These are phyloP conservation scores for Molorchus minor DNA, from an alignment of 2,888 invertebrate genomes.

Conservation along the genomic window DNA sequence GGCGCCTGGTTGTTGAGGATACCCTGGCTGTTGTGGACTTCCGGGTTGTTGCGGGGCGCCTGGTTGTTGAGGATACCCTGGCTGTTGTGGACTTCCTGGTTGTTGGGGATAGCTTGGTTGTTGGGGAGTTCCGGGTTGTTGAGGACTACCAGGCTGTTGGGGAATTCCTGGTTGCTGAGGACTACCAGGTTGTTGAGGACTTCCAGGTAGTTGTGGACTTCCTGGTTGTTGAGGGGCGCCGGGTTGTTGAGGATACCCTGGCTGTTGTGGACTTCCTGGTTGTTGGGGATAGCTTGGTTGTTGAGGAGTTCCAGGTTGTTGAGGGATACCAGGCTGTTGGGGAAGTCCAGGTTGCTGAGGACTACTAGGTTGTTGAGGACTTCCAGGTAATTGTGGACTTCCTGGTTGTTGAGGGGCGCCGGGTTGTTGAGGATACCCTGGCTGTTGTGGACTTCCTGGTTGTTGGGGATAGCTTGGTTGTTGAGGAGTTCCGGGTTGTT, in stretches of 20 bases:
- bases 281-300: slow-evolving; percentile 15
- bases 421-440: too few relatives aligned
- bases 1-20: slow-evolving; percentile 53
- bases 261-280: slow-evolving; percentile 16
- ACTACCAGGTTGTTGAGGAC: too few relatives aligned
- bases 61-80: slow-evolving; percentile 11
- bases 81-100: background rate
- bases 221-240: too few relatives aligned
- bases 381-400: too few relatives aligned
- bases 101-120: slow-evolving; percentile 11
- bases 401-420: too few relatives aligned
- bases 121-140: slow-evolving; percentile 25
- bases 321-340: background rate
- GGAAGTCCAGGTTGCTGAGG: too few relatives aligned
- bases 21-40: slow-evolving; percentile 22
- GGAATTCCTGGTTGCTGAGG: slow-evolving; percentile 24
- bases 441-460: too few relatives aligned
- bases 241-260: background rate
- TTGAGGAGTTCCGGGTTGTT: too few relatives aligned
- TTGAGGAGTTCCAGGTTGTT: slow-evolving; percentile 20
- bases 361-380: too few relatives aligned
- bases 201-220: too few relatives aligned
- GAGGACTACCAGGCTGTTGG: slow-evolving; percentile 7
- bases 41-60: slow-evolving; percentile 52
- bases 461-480: too few relatives aligned